phyloP scores from a whole-genome alignment of 2,797 vertebrate species.

The Sebastes diaconus region DNA sequence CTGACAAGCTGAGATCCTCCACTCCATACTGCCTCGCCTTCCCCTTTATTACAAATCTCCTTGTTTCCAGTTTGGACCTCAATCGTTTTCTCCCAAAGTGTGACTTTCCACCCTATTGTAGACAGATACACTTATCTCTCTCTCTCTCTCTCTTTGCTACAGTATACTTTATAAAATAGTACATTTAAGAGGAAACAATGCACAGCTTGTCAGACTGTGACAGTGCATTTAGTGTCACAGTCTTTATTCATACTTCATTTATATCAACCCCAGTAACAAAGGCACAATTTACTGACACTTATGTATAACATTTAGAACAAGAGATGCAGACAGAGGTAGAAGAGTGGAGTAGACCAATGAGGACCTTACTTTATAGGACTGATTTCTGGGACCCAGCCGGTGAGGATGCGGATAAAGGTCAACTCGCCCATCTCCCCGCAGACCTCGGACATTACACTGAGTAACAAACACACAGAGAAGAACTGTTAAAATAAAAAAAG shows the following conservation, averaged over 20 bases:
- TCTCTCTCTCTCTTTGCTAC: not conserved
- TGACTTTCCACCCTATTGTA: not conserved
- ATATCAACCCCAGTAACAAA: not conserved
- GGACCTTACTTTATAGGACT: conserved; percentile 86
- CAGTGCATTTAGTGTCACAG: not conserved
- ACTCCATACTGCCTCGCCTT: not conserved
- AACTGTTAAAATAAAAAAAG: not conserved
- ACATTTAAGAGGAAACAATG: not conserved
- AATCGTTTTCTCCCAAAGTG: not conserved
- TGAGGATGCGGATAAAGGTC: conserved; percentile 88
- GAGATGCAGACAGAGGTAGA: not conserved
- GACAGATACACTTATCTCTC: not conserved
- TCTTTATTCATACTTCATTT: not conserved
- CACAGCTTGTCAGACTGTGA: not conserved
- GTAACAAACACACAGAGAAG: conserved; percentile 10
- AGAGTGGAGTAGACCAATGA: not conserved
- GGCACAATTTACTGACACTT: not conserved
- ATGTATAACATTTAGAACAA: not conserved
- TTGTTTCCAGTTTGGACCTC: conserved; percentile 7
- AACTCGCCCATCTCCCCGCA: conserved; percentile 88
- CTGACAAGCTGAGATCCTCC: conserved; percentile 39
- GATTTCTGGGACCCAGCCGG: conserved; percentile 93
- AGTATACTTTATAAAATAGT: not conserved
- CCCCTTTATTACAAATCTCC: not conserved
- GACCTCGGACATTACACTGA: conserved; percentile 75